These are phyloP conservation scores for Scaeva pyrastri DNA, from an alignment of 2,888 invertebrate species.

Conservation along the genomic window DNA sequence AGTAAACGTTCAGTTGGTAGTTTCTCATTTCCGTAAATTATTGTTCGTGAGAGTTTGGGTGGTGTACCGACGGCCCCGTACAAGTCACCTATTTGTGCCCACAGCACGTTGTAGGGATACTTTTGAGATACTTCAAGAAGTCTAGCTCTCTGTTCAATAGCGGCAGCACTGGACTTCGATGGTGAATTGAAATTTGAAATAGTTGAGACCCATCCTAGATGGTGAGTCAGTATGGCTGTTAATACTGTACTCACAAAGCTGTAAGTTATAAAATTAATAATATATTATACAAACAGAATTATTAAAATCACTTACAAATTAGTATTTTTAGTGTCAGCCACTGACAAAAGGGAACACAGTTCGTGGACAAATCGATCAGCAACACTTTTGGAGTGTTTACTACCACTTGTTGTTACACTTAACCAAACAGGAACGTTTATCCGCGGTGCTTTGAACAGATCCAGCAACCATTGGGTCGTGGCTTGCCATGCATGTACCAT, in stretches of 20 bases:
- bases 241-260: constrained; percentile 96
- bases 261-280: constrained; percentile 82
- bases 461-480: constrained; percentile 86
- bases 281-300: no score
- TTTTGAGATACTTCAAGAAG: constrained; percentile 86
- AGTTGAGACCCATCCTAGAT: constrained; percentile 95
- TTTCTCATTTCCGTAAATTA: constrained; percentile 88
- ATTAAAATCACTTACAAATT: constrained; percentile 90
- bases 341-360: constrained; percentile 88
- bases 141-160: constrained; percentile 84
- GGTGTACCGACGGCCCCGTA: constrained; percentile 94
- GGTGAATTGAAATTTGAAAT: constrained; percentile 85
- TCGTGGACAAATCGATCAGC: constrained; percentile 85
- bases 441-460: constrained; percentile 88
- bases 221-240: constrained; percentile 94
- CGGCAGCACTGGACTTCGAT: constrained; percentile 79
- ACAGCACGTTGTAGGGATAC: constrained; percentile 93
- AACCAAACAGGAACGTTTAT: constrained; percentile 88
- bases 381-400: constrained; percentile 82
- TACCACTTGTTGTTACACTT: constrained; percentile 84
- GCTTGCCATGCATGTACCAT: constrained; percentile 85
- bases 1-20: constrained; percentile 90
- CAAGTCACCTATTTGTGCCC: constrained; percentile 95
- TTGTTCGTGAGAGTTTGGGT: constrained; percentile 90
- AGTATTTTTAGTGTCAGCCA: constrained; percentile 92